Percentiles rank a stretch among this genome's conserved stretches.
These are phyloP conservation scores for Agrotis ipsilon DNA, from an alignment of 2,888 invertebrate genomes.

Conservation along the genomic window DNA sequence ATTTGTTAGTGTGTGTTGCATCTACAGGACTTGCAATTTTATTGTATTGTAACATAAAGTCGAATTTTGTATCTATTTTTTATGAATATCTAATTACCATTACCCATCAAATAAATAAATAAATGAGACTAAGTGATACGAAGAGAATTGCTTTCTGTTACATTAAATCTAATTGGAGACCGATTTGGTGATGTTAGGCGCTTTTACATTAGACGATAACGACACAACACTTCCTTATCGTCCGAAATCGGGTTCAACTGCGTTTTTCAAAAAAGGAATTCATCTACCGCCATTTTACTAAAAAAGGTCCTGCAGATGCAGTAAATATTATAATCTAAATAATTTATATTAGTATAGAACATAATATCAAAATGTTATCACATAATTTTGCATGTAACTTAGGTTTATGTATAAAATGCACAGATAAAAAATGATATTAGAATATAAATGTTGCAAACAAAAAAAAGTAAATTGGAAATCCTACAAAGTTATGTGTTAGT, in stretches of 20 bases:
- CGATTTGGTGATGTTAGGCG: neutral
- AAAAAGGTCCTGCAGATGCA: slow-evolving; percentile 38
- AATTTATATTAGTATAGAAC: slow-evolving; percentile 32
- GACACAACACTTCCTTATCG: too few species aligned
- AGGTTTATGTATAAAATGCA: slow-evolving; percentile 72
- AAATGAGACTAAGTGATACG: neutral
- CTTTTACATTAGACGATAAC: too few species aligned
- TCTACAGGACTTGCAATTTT: slow-evolving; percentile 32
- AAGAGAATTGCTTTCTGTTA: too few species aligned
- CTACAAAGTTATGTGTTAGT: slow-evolving; percentile 56
- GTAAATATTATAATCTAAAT: slow-evolving; percentile 26
- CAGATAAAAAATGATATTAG: slow-evolving; percentile 74
- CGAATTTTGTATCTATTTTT: neutral
- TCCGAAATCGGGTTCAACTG: too few species aligned
- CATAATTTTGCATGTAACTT: slow-evolving; percentile 56
- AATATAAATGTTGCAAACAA: slow-evolving; percentile 63
- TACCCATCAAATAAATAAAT: neutral
- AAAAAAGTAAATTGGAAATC: slow-evolving; percentile 61
- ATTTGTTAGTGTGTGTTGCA: slow-evolving; percentile 4
- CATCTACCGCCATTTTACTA: neutral
- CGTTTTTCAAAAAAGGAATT: slow-evolving; percentile 11
- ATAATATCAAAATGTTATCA: slow-evolving; percentile 52
- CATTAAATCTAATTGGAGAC: too few species aligned
- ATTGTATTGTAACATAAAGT: neutral
- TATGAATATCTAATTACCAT: neutral